These are phyloP conservation scores for Ophion slaviceki DNA, from an alignment of 2,888 invertebrate genomes.

Conservation along the genomic window DNA sequence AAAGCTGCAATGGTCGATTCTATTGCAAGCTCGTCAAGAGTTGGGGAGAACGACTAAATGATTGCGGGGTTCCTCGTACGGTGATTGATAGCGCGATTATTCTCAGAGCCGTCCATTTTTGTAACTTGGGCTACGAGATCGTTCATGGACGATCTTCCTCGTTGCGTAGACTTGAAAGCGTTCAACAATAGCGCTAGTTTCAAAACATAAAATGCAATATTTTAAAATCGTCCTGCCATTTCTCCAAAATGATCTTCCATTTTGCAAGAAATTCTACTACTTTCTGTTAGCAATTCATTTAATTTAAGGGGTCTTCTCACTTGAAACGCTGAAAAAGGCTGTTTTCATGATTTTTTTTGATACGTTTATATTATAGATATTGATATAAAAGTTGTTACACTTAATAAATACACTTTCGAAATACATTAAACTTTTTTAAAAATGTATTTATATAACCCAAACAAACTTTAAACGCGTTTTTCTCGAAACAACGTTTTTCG, in stretches of 20 bases:
- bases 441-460: too few relatives aligned
- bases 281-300: neutral
- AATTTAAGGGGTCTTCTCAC: too few relatives aligned
- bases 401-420: too few relatives aligned
- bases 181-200: neutral
- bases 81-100: slow-evolving; percentile 43
- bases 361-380: too few relatives aligned
- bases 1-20: slow-evolving; percentile 14
- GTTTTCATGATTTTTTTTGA: too few relatives aligned
- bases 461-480: too few relatives aligned
- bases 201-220: neutral
- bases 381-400: too few relatives aligned
- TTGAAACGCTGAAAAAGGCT: too few relatives aligned
- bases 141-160: neutral
- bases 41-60: slow-evolving; percentile 18
- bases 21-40: slow-evolving; percentile 39
- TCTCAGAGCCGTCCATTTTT: slow-evolving; percentile 11
- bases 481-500: too few relatives aligned
- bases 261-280: neutral
- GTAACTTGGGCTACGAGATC: neutral
- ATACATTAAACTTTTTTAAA: too few relatives aligned
- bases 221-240: neutral
- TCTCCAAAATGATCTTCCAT: neutral
- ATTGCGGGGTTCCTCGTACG: slow-evolving; percentile 20
- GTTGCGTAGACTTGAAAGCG: too few relatives aligned